Evolutionary conservation across 2,113 vertebrate genomes (phyloP), one percentile per base, ranked within the genome.

Genomic region (Heterocephalus glaber): DNA sequence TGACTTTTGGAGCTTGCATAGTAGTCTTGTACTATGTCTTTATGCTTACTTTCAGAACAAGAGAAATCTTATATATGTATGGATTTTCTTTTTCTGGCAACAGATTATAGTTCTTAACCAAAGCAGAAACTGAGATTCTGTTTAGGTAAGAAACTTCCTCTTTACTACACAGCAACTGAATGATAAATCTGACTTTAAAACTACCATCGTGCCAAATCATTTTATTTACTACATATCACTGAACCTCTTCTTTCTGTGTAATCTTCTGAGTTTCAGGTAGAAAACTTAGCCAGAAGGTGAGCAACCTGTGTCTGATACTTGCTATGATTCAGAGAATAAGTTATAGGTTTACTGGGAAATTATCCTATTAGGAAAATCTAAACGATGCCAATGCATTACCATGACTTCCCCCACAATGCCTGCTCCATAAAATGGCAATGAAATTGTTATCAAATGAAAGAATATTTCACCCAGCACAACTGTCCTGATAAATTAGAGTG

Each of bases 381-480:
- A 90, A 72, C 82, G n/a, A 89, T 82, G 49, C 33, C 65, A 90
- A 3, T 87, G 35, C 12, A 90, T 96, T 58, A 82, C 52, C 6
- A 33, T 41, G 63, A 90, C 61, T 76, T 86, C 14, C 35, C 70
- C 7, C 72, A 54, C 77, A 83, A 22, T 47, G 97, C 72, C 66
- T 80, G 30, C 6, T 47, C 61, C 61, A 14, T 88, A 70, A 86
- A 92, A 84, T 77, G 60, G 22, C 49, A 84, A 60, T 92, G 56
- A 83, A 92, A 87, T 96, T 90, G 49, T 72, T 90, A 92, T 85
- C 70, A 88, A 96, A 95, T 90, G 44, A 93, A 90, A 92, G 58
- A 88, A 52, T 88, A 95, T 92, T 95, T 96, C 60, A 79, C 16
- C 82, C 17, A 80, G 38, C 30, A 33, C 72, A 89, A 66, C 81